Evolutionary conservation across 92 coral and sea anemone species (phyloP), one percentile per base, ranked within the genome.

Genomic region (Epizoanthus fatuus): DNA sequence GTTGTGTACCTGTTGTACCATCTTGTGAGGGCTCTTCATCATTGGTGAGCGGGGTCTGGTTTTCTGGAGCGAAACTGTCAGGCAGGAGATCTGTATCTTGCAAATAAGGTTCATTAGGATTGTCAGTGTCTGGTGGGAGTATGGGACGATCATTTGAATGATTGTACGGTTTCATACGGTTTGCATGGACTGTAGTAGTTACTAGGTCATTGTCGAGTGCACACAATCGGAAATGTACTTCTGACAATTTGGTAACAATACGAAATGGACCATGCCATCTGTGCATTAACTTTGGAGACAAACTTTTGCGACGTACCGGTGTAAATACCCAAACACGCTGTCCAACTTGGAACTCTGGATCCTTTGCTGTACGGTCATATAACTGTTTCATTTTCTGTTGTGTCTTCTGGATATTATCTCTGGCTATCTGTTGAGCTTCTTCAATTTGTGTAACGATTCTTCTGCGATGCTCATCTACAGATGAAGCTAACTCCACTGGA

Each of bases 381-480:
- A 22, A 22, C 25, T 22, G 25, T 22, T 22, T 22, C 25, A 22
- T 22, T 22, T 22, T 22, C 25, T 22, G 25, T 22, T 22, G 25
- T 22, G 25, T 22, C 25, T 22, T 22, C 25, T 22, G 25, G 25
- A 22, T 22, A 22, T 22, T 22, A 22, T 22, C 25, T 22, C 25
- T 22, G 25, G 25, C 25, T 22, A 22, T 22, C 19, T 17, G 65
- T 59, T 92, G 95, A 0, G 92, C 87, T 17, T 75, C 64, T 59
- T 92, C 95, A 32, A 92, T 54, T 7, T 85, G 88, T 37, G 58
- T 7, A 1, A 92, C 91, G 9, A 92, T 92, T 35, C 89, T 59
- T 6, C 37, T 73, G 6, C 92, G 80, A 64, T 92, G 95, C 81
- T 88, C 92, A 4, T 67, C 25, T 22, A 22, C 25, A 22, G 25